Evolutionary conservation across 2,113 vertebrate species (phyloP), one percentile per base, ranked within the genome.

Genomic region (Chlorodrepanis virens): DNA sequence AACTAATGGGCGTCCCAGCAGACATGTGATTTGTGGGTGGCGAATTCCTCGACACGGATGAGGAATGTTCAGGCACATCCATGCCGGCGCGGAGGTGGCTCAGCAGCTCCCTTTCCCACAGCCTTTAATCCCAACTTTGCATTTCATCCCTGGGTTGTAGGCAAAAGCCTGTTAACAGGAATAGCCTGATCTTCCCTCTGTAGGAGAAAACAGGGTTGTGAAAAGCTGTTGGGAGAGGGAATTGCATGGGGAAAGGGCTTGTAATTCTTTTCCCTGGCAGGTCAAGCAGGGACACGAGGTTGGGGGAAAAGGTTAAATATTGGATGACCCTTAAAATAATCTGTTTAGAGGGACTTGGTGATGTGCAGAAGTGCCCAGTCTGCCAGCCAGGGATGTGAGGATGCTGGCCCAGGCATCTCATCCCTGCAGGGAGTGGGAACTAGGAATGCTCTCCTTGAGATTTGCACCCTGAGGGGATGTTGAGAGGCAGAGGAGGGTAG

Each of bases 21-120:
- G 89, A 75, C 97, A 96, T 94, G 93, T 97, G 95, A 97, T 91
- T 87, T 96, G 98, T 98, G 97, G 97, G 98, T 79, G 94, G 97
- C 5, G 9, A 93, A 97, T 97, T 97, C 95, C 95, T 97, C 85
- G 31, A 89, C 72, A 67, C 14, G 24, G 92, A 88, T 92, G 93
- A 97, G 97, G 96, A 97, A 89, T 89, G 82, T 14, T 5, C 56
- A 35, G 61, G 65, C 86, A 87, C 76, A 81, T 90, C 83, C 83
- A 21, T 89, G 92, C 56, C 0, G 4, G 44, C 0, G 2, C 2
- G 37, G 90, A 77, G 93, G 85, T 86, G 82, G 91, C 79, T 79
- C 71, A 61, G 76, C 63, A 85, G 85, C 75, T 63, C 90, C 78
- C 24, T 90, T 59, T 84, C 75, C 76, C 76, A 24, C 76, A 94